A percentile compares a stretch with the other conserved stretches of the same genome.
Conservation (phyloP, 2,888 invertebrate species). For the Caenorhabditis macrosperma region DNA sequence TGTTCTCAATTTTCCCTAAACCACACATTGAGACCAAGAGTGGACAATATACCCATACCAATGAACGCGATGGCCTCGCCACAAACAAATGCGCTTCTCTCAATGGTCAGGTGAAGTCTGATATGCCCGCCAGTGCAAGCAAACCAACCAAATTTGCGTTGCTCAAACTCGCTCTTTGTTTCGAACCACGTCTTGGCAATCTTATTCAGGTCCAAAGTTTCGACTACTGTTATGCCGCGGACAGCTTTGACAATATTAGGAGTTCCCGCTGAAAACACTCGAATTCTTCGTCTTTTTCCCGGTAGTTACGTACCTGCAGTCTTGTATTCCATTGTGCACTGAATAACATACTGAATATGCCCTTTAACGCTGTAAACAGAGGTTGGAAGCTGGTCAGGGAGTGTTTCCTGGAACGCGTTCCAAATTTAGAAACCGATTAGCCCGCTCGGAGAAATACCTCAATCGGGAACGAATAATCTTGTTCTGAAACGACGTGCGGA, state of each 20-base stretch:
- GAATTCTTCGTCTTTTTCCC: neutral
- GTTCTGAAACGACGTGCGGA: conserved; percentile 27
- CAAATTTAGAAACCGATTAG: neutral
- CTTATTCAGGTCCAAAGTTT: conserved; percentile 67
- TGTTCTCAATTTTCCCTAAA: conserved; percentile 73
- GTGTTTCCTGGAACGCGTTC: conserved; percentile 41
- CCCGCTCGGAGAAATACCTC: conserved; percentile 14
- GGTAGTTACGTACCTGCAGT: conserved; percentile 28
- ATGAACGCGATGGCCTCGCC: conserved; percentile 71
- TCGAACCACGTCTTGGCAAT: conserved; percentile 66
- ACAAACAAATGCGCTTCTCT: conserved; percentile 72
- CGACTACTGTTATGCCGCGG: conserved; percentile 70
- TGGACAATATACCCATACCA: conserved; percentile 43
- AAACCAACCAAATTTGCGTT: conserved; percentile 74
- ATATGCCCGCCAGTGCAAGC: conserved; percentile 75
- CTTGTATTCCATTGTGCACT: conserved; percentile 56
- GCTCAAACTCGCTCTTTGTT: conserved; percentile 57
- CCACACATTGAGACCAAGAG: conserved; percentile 4
- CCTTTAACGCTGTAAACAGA: conserved; percentile 58
- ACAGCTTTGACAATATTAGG: conserved; percentile 66
- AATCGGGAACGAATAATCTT: conserved; percentile 45
- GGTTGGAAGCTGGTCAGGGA: conserved; percentile 59
- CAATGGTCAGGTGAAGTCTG: conserved; percentile 64
- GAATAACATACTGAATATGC: conserved; percentile 54
- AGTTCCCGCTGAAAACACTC: conserved; percentile 59